phyloP scores from a whole-genome alignment of 1,140 invertebrate species.

The Drosophila elegans region DNA sequence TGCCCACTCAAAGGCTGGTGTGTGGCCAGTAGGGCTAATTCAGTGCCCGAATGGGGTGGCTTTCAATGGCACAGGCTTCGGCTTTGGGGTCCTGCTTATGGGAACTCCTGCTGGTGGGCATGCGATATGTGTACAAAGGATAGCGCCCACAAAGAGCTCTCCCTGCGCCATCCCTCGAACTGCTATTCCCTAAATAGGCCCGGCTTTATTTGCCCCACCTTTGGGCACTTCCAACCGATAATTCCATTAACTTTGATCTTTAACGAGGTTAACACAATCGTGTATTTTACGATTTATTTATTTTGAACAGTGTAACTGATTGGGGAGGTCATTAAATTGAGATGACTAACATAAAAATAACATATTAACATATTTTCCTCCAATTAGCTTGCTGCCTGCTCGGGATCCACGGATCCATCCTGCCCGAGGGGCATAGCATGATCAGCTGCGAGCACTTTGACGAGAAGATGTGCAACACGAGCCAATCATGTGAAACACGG shows the following conservation, averaged over 20 bases:
- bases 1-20: constrained; percentile 63
- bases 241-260: constrained; percentile 41
- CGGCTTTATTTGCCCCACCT: constrained; percentile 15
- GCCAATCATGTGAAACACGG: constrained; percentile 46
- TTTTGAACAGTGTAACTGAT: background rate
- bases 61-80: constrained; percentile 29
- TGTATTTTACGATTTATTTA: background rate
- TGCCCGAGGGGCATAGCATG: constrained; percentile 67
- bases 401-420: constrained; percentile 49
- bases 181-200: constrained; percentile 23
- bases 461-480: constrained; percentile 64
- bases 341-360: background rate
- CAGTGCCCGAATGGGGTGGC: constrained; percentile 69
- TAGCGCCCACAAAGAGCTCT: constrained; percentile 42
- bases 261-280: background rate
- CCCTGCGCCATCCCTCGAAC: background rate
- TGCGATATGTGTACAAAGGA: constrained; percentile 63
- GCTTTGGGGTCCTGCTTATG: constrained; percentile 2
- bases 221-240: constrained; percentile 22
- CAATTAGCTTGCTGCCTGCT: constrained; percentile 34
- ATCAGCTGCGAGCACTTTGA: constrained; percentile 74
- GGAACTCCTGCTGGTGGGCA: constrained; percentile 21
- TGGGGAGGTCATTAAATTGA: background rate
- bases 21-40: constrained; percentile 77
- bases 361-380: no score